Base-by-base conservation (phyloP, 2,113 vertebrate genomes). In the Brachyhypopomus occidentalis region DNA sequence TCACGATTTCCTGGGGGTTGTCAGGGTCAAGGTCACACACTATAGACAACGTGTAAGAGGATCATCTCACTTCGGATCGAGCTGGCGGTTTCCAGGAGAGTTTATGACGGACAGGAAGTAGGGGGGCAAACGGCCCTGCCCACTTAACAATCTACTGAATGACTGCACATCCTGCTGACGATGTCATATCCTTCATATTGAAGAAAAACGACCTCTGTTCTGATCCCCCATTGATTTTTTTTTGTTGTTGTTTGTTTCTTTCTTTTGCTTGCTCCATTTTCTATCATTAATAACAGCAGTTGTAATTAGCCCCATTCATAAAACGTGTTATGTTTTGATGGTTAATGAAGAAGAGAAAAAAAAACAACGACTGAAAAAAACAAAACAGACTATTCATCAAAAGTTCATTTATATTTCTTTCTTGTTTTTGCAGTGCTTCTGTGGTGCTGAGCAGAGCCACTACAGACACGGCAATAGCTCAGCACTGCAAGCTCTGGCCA, bases 211-310 rank as follows among this genome's bases (percentile, higher is more conserved):
- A 72, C 73, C 41, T 62, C 70, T 83, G 25, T 79, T 20, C 36
- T 48, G 62, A 70, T 25, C 52, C 19, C 19, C 11, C 66, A 88
- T 86, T 75, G 83, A 81, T 87, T 78, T 80, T 79, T 70, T 72
- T 27, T 45, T 52, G 7, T 52, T 52, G 30, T 3, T 52, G 45
- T 52, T 52, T 52, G 45, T 14, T 45, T 6, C 9, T 6, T 23
- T 62, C 22, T 9, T 16, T 30, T 64, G 25, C 67, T 52, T 66
- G 62, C 59, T 19, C 60, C 77, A 79, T 80, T 86, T 77, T 82
- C 71, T 59, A 72, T 83, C 69, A 72, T 81, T 87, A 85, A 88
- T 83, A 74, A 78, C 58, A 70, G 79, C 75, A 80, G 84, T 84
- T 86, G 77, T 82, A 73, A 81, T 77, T 69, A 56, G 63, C 72